These are phyloP conservation scores for Pterocles orientalis DNA, from an alignment of 2,113 vertebrate species.

Conservation along the genomic window DNA sequence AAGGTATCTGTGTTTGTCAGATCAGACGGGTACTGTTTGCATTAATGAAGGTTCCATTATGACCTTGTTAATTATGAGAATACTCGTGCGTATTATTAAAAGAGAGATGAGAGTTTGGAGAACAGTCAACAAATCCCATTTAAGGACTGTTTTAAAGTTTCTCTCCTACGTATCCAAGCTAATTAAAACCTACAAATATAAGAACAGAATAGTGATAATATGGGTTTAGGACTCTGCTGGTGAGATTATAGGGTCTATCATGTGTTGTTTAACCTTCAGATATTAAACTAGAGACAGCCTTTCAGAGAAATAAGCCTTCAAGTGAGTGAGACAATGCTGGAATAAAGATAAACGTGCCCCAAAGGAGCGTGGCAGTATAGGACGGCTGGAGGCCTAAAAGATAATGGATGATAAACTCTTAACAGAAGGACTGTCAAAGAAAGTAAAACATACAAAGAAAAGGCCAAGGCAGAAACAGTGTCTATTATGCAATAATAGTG, in stretches of 20 bases:
- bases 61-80: conserved; percentile 23
- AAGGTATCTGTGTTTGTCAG: neutral
- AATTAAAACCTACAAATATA: conserved; percentile 46
- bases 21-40: neutral
- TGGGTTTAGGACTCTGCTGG: neutral
- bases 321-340: conserved; percentile 1
- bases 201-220: neutral
- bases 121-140: conserved; percentile 2
- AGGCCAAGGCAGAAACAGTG: neutral
- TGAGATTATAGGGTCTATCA: neutral
- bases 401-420: conserved; percentile 66
- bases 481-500: neutral
- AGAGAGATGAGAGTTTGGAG: conserved; percentile 15
- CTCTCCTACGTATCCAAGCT: neutral
- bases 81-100: neutral
- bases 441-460: neutral
- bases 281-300: conserved; percentile 42
- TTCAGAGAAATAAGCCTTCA: conserved; percentile 57
- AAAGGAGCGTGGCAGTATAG: neutral
- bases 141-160: conserved; percentile 30
- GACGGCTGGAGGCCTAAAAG: conserved; percentile 29
- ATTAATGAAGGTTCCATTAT: neutral
- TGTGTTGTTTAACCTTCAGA: conserved; percentile 37
- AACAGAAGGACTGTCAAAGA: conserved; percentile 17
- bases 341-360: conserved; percentile 49